These are phyloP conservation scores for Esox lucius DNA, from an alignment of 2,797 vertebrate genomes.

Conservation along the genomic window DNA sequence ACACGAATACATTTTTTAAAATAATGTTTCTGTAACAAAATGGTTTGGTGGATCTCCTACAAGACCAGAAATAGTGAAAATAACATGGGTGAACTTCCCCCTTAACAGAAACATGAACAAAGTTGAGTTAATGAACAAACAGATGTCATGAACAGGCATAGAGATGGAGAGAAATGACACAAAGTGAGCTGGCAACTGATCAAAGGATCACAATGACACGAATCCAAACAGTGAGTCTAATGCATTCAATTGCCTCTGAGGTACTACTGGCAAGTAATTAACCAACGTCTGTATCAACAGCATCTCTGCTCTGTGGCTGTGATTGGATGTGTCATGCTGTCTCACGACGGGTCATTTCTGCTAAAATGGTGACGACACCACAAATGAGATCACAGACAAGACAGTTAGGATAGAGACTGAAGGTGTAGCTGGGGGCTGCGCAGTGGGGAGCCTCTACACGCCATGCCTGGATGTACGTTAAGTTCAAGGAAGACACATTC, in stretches of 20 bases:
- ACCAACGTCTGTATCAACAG: neutral
- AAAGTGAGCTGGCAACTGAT: conserved; percentile 46
- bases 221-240: neutral
- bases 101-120: conserved; percentile 39
- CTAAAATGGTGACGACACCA: conserved; percentile 7
- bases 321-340: neutral
- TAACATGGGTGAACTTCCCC: too few species aligned
- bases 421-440: conserved; percentile 31
- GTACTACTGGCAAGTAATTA: neutral
- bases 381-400: conserved; percentile 28
- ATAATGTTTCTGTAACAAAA: too few species aligned
- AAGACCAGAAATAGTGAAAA: too few species aligned
- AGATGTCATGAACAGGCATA: conserved; percentile 56
- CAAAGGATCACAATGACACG: neutral
- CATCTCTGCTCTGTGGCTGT: neutral
- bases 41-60: too few species aligned
- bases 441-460: conserved; percentile 42
- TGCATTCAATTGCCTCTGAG: neutral
- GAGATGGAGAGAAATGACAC: conserved; percentile 59
- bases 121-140: conserved; percentile 67
- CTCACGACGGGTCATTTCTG: conserved; percentile 68
- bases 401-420: conserved; percentile 18
- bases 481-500: conserved; percentile 33
- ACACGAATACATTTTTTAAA: too few species aligned
- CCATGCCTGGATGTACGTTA: conserved; percentile 23